These are phyloP conservation scores for Acyrthosiphon pisum DNA, from an alignment of 1,140 invertebrate species.

Conservation along the genomic window DNA sequence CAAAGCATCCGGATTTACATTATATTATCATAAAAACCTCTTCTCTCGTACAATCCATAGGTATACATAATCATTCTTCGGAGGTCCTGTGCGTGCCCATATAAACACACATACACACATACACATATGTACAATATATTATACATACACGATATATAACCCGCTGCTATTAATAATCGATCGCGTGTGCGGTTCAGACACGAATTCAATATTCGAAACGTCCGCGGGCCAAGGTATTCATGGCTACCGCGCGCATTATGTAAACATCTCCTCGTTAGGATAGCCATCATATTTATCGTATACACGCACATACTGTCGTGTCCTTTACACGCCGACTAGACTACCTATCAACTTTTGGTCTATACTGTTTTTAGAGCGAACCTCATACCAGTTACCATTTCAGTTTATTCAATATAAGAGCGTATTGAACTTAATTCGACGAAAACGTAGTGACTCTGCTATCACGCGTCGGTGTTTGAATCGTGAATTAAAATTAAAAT, in stretches of 20 bases:
- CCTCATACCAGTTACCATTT: no score
- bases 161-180: not conserved
- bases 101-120: not conserved
- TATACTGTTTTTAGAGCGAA: not conserved
- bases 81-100: not conserved
- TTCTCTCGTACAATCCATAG: not conserved
- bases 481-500: not conserved
- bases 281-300: not conserved
- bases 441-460: no score
- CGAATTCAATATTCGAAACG: conserved; percentile 16
- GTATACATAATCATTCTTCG: not conserved
- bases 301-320: not conserved
- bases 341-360: not conserved
- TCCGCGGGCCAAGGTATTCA: not conserved
- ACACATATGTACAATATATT: not conserved
- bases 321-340: not conserved
- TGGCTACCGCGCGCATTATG: not conserved
- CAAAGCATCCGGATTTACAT: conserved; percentile 4
- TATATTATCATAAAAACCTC: not conserved
- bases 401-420: no score
- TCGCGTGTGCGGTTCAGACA: not conserved
- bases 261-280: conserved; percentile 3
- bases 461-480: no score
- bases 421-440: no score
- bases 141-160: not conserved